Conservation (phyloP, 2,797 vertebrate genomes). For the Anas bahamensis region DNA sequence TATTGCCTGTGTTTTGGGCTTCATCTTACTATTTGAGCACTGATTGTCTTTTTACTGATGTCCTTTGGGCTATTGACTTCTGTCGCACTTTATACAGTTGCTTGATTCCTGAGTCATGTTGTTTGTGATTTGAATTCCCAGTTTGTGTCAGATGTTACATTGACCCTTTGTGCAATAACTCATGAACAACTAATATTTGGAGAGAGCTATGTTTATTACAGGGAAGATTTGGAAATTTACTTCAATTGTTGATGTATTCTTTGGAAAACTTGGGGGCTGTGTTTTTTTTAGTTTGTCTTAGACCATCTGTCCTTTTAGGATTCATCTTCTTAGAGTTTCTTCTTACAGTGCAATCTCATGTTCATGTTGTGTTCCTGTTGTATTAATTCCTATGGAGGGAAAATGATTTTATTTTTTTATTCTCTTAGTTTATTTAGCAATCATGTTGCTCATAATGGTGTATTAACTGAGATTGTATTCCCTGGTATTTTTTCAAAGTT, state of each 20-base stretch:
- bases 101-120: neutral
- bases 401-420: neutral
- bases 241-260: neutral
- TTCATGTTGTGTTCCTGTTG: neutral
- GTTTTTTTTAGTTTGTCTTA: neutral
- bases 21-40: neutral
- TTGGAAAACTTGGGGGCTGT: neutral
- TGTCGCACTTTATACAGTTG: neutral
- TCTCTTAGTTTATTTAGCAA: neutral
- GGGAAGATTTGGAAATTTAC: neutral
- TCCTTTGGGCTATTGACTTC: neutral
- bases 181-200: neutral
- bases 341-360: neutral
- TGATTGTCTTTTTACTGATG: neutral
- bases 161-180: neutral
- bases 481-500: neutral
- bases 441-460: neutral
- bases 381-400: neutral
- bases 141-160: neutral
- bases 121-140: neutral
- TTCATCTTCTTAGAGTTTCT: neutral
- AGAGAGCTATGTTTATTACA: neutral
- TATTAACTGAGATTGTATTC: neutral
- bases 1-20: neutral
- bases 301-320: neutral